Base-by-base conservation (phyloP, 2,113 vertebrate species). In the Chloroceryle aenea region DNA sequence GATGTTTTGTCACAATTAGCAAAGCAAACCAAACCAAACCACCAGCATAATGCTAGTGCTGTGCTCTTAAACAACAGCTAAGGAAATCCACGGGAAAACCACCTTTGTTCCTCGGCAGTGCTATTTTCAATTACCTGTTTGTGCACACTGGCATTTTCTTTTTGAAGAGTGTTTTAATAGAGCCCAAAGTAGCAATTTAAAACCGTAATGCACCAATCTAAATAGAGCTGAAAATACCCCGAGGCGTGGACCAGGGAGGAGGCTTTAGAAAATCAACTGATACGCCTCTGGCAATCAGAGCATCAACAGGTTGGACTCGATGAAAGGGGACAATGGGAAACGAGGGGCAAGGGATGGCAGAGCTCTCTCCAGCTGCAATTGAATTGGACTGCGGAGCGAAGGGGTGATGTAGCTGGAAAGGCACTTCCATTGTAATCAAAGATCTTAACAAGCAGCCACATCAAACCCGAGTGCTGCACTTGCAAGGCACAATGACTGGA, bases 131-230 rank as follows among this genome's bases (percentile, higher is more conserved):
- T 96, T 92, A 93, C 88, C 76, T 92, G 56, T 79, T 90, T 85
- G 58, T 89, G 92, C 76, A 93, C 67, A 75, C 53, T 95, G 86
- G 79, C 84, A 92, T 96, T 96, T 96, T 93, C 64, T 78, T 93
- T 83, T 66, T 81, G 80, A 92, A 95, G 87, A 90, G 59, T 89
- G 58, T 90, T 95, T 96, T 94, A 96, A 96, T 94, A 89, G 88
- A 96, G 64, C 74, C 61, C 43, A 87, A 82, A 89, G 86, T 82
- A 96, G 90, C 80, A 90, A 96, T 97, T 94, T 94, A 62, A 79
- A 93, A 91, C 90, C 22, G 61, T 75, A 92, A 81, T 73, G 86
- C 61, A 75, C 58, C 85, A 93, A 93, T 96, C 56, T 87, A 94
- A 96, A 95, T 79, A 94, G 83, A 94, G 53, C 67, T 85, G 77